phyloP scores from a whole-genome alignment of 2,113 vertebrate species.

The Neomonachus schauinslandi region DNA sequence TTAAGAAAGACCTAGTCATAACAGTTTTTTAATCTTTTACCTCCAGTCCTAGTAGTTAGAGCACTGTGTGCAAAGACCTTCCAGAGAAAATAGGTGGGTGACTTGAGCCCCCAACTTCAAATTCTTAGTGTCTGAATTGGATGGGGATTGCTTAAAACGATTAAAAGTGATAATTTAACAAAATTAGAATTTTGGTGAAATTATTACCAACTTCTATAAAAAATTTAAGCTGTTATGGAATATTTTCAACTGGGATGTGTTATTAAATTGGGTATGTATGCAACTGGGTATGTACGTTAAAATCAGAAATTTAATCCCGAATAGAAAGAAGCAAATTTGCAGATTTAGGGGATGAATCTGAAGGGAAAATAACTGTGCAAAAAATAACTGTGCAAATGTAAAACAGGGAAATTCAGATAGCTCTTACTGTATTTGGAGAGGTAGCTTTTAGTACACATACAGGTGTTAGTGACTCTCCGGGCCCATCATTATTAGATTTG shows the following conservation, averaged over 20 bases:
- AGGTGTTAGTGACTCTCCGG: neutral
- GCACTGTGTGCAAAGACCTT: neutral
- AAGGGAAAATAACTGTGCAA: constrained; percentile 2
- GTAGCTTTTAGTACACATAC: neutral
- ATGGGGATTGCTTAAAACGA: neutral
- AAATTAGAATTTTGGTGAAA: constrained; percentile 44
- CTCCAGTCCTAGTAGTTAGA: neutral
- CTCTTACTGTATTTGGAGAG: constrained; percentile 2
- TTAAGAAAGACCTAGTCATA: constrained; percentile 58
- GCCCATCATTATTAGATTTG: neutral
- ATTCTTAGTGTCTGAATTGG: constrained; percentile 29
- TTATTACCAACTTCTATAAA: neutral
- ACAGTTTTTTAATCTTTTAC: constrained; percentile 40
- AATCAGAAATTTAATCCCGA: constrained; percentile 45
- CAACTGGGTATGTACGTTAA: neutral
- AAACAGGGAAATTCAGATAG: neutral
- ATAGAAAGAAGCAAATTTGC: constrained; percentile 45
- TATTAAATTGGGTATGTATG: neutral
- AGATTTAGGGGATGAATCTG: neutral
- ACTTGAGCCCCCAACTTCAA: neutral
- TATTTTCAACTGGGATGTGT: neutral
- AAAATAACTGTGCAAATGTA: neutral
- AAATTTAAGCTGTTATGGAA: neutral
- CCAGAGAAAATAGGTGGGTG: constrained; percentile 23
- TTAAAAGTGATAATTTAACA: neutral